Evolutionary conservation across 2,888 invertebrate species (phyloP).

Genomic region (Alcis repandata): DNA sequence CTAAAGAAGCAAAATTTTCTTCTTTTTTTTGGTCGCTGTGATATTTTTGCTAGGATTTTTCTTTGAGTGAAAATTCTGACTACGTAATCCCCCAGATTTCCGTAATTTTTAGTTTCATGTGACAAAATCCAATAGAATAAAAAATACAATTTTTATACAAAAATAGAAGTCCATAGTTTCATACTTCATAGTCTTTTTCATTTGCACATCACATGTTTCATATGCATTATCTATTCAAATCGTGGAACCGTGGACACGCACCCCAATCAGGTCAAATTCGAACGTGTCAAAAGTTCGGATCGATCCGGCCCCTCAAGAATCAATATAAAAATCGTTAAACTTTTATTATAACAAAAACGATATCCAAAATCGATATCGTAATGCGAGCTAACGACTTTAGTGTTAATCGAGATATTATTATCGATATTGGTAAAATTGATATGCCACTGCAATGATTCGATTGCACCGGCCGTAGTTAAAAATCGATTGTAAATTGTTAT

Average conservation of each 20-base stretch:
- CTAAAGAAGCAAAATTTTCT: too few species aligned
- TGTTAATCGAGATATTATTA: constrained; percentile 48
- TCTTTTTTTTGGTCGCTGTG: too few species aligned
- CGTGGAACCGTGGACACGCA: constrained; percentile 60
- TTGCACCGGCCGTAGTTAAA: constrained; percentile 35
- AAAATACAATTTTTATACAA: too few species aligned
- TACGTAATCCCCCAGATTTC: too few species aligned
- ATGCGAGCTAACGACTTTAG: constrained; percentile 45
- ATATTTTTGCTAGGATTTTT: too few species aligned
- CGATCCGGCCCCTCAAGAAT: constrained; percentile 57
- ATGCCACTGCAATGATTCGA: constrained; percentile 39
- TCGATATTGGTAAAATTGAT: constrained; percentile 43
- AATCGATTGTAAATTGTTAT: constrained; percentile 43
- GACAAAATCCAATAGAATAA: too few species aligned
- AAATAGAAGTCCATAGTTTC: too few species aligned
- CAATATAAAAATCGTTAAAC: constrained; percentile 79
- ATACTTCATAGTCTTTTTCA: too few species aligned
- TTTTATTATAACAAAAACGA: constrained; percentile 68
- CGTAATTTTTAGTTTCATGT: too few species aligned
- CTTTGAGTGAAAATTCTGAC: too few species aligned
- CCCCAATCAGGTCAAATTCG: constrained; percentile 62
- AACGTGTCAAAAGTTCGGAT: constrained; percentile 77
- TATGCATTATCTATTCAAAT: not conserved
- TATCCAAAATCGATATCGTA: constrained; percentile 51
- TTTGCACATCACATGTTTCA: too few species aligned